Base-by-base conservation (phyloP, 2,113 vertebrate genomes). In the Pagrus major region DNA sequence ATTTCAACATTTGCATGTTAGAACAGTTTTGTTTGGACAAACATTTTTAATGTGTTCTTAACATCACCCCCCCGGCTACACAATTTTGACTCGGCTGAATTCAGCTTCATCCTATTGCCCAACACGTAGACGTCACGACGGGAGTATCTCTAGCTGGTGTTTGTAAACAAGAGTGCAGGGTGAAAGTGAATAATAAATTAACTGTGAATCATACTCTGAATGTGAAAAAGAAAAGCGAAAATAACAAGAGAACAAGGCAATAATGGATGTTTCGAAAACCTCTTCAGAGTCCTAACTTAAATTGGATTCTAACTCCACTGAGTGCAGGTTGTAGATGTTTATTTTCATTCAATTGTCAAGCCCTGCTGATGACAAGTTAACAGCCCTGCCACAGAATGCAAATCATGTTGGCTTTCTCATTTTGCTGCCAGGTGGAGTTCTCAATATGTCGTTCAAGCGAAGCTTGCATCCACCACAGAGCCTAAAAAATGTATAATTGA, bases 281-380 rank as follows among this genome's bases (percentile, higher is more conserved):
- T 81, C 78, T 75, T 77, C 68, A 80, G 64, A 83, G 67, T 58
- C 49, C 68, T 58, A 74, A 85, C 63, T 86, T 83, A 88, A 90
- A 90, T 87, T 88, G 86, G 74, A 84, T 90, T 86, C 86, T 60
- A 86, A 80, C 81, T 89, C 76, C 70, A 60, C 79, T 58, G 75
- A 89, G 83, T 83, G 68, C 82, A 86, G 69, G 74, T 81, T 89
- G 64, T 69, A 81, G 68, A 83, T 90, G 84, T 89, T 90, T 87
- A 84, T 92, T 92, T 91, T 80, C 80, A 89, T 89, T 92, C 84
- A 81, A 74, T 81, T 82, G 83, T 92, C 89, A 90, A 85, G 86
- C 31, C 59, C 78, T 20, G 39, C 81, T 81, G 83, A 81, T 91
- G 93, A 91, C 90, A 93, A 88, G 92, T 91, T 91, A 92, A 90